phyloP scores from a whole-genome alignment of 2,113 vertebrate species.

The Cololabis saira region DNA sequence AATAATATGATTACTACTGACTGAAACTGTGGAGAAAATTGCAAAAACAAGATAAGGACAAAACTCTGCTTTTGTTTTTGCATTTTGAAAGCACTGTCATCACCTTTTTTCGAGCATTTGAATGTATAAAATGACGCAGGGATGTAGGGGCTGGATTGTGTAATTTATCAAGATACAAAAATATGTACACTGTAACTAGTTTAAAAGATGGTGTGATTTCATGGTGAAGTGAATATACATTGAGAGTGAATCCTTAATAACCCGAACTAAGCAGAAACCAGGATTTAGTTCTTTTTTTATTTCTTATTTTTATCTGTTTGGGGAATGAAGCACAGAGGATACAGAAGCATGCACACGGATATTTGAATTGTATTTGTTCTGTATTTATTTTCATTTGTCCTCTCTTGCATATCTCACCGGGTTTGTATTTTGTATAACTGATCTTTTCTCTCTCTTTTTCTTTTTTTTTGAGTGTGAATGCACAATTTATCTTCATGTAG shows the following conservation, averaged over 20 bases:
- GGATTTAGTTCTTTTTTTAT: conserved; percentile 9
- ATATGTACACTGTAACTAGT: conserved; percentile 1
- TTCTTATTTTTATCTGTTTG: conserved; percentile 36
- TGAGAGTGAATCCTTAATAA: conserved; percentile 20
- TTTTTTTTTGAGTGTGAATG: conserved; percentile 26
- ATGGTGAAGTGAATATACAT: not conserved
- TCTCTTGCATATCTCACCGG: conserved; percentile 45
- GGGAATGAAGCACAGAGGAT: conserved; percentile 39
- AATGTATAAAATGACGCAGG: too few relatives aligned
- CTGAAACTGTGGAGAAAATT: too few relatives aligned
- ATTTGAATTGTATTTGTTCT: conserved; percentile 32
- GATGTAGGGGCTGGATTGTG: not conserved
- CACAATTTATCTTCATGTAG: conserved; percentile 58
- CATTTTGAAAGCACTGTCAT: not conserved
- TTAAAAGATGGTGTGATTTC: not conserved
- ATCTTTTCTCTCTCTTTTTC: not conserved
- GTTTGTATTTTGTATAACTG: conserved; percentile 13
- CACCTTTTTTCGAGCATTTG: not conserved
- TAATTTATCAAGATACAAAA: conserved; percentile 21
- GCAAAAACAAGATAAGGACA: too few relatives aligned
- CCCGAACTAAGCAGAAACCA: conserved; percentile 18
- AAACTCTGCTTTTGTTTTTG: too few relatives aligned
- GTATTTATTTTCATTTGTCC: conserved; percentile 53
- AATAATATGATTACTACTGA: too few relatives aligned
- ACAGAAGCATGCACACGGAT: conserved; percentile 31